Evolutionary conservation across 37 sponge, comb jelly and placozoan genomes (phyloP), one percentile per base, ranked within the genome.

Genomic region (Beroe ovata): DNA sequence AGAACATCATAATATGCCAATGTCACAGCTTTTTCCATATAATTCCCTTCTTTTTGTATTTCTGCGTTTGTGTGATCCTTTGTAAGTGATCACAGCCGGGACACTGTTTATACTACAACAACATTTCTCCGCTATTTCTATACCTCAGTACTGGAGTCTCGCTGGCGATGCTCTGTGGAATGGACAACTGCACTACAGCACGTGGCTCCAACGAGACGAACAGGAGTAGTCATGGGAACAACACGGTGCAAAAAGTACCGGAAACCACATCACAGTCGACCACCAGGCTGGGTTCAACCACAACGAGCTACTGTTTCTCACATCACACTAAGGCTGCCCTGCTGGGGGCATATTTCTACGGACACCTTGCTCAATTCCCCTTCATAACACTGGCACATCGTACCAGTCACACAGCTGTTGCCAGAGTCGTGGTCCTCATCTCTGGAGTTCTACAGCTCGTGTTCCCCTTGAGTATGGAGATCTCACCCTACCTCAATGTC

Each of bases 291-390:
- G n/a, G n/a, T n/a, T n/a, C n/a, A n/a, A n/a, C n/a, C n/a, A n/a
- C n/a, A n/a, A n/a, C n/a, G n/a, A 47, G 54, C 54, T 47, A 47
- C 54, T 47, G 54, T 47, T 11, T 47, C 54, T 47, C 54, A 6
- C 54, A 47, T 11, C 54, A 77, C 14, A 20, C 54, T 39, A 33
- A 77, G 41, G 84, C 47, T 6, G 18, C 28, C 1, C 36, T 77
- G 8, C 42, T 77, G n/a, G 84, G 84, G 8, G 42, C 84, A 1
- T 77, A 77, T 54, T 77, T 77, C 38, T 77, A 77, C 54, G 84
- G 84, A 29, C 54, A 77, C 38, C 18, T 35, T n/a, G 84, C 33
- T n/a, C 84, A 77, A 19, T 42, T 37, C 54, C 54, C 54, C 54
- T 47, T 47, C 54, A 47, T 47, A 47, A 47, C 54, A 6, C 11